Base-by-base conservation (phyloP, 2,888 invertebrate species). In the Pharmacophagus antenor region DNA sequence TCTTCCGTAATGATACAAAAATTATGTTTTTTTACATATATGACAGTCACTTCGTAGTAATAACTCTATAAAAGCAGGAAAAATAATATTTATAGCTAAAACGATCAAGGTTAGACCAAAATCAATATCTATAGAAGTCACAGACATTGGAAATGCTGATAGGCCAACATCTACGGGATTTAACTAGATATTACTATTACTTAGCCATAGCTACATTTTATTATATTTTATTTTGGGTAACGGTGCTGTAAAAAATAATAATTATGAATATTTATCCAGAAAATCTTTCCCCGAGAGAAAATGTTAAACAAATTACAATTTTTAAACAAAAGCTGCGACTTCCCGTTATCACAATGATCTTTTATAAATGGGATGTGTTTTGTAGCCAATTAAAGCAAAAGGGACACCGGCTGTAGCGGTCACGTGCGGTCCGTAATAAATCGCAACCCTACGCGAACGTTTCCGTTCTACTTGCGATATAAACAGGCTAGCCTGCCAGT, bases 321-420 rank as follows among this genome's bases (percentile, higher is more conserved):
- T 47, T 46, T 18, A 46, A 47, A 62, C 70, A 71, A 70, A 74
- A 71, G 66, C 64, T 67, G 68, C 61, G 49, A 63, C 67, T 68
- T 74, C 70, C 77, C 77, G 79, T 79, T 84, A 84, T 85, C 85
- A 76, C 70, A 70, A 66, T 68, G 70, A 71, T 70, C 81, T 82
- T 82, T 82, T 76, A 72, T 80, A 79, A 83, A 86, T 84, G 81
- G 82, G 78, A 77, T 80, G 80, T 80, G 79, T 89, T 90, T 90
- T 90, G 89, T 89, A 88, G 80, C 84, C 86, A 88, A 89, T 89
- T 89, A 89, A 84, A 82, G 77, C 76, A 77, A 81, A 85, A 84
- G 80, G 84, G 82, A 80, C 80, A 77, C 82, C 84, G 82, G 79
- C 80, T 80, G 82, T 74, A 72, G 73, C 67, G 74, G 74, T 56